These are phyloP conservation scores for Felis catus DNA, from an alignment of 2,113 vertebrate genomes.

Conservation along the genomic window DNA sequence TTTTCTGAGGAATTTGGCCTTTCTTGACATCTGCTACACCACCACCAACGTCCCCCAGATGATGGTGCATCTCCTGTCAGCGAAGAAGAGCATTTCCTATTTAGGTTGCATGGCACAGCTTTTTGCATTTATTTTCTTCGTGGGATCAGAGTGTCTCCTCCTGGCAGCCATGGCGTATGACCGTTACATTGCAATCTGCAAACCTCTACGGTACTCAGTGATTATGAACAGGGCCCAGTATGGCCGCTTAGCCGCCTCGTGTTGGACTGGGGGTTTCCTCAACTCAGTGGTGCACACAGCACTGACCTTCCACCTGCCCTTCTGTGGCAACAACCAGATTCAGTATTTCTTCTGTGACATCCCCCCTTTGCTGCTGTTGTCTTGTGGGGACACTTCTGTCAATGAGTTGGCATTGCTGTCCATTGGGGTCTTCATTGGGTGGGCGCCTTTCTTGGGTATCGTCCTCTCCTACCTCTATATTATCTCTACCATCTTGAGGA, in stretches of 20 bases:
- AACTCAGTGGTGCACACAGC: constrained; percentile 58
- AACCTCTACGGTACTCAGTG: constrained; percentile 58
- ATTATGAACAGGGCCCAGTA: constrained; percentile 52
- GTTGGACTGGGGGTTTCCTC: constrained; percentile 67
- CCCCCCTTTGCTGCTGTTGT: constrained; percentile 52
- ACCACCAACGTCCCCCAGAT: constrained; percentile 59
- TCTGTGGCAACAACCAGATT: constrained; percentile 55
- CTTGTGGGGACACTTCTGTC: constrained; percentile 51
- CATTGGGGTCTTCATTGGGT: constrained; percentile 38
- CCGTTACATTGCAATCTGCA: constrained; percentile 67
- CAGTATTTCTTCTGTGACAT: constrained; percentile 68
- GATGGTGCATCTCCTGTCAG: constrained; percentile 48
- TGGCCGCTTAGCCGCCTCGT: background rate
- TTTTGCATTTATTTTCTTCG: constrained; percentile 67
- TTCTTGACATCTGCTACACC: constrained; percentile 63
- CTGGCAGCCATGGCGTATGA: constrained; percentile 73
- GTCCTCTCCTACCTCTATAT: constrained; percentile 63
- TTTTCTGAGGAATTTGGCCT: constrained; percentile 57
- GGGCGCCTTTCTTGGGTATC: constrained; percentile 52
- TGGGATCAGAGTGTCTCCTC: constrained; percentile 49
- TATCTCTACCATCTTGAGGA: constrained; percentile 52
- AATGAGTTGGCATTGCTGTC: constrained; percentile 44
- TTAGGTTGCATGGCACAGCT: constrained; percentile 48
- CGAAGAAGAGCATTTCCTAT: constrained; percentile 55
- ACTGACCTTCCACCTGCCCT: constrained; percentile 27